These are phyloP conservation scores for Alouatta palliata DNA, from an alignment of 2,113 vertebrate species.

Conservation along the genomic window DNA sequence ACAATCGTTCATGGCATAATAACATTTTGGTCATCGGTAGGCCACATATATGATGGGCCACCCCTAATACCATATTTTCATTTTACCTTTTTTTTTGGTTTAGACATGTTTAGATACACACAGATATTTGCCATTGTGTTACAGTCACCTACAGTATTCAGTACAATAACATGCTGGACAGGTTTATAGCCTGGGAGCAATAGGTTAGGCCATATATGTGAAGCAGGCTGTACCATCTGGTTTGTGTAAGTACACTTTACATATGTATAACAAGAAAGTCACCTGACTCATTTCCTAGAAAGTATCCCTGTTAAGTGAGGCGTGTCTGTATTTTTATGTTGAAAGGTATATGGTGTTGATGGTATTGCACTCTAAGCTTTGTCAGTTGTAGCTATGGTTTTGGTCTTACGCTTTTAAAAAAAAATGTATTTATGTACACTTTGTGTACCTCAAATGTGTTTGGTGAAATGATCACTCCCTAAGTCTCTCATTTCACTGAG, in stretches of 20 bases:
- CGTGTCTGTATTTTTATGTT: not conserved
- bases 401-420: not conserved
- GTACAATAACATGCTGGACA: not conserved
- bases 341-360: not conserved
- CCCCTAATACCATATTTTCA: not conserved
- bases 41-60: not conserved
- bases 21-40: not conserved
- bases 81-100: not conserved
- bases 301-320: not conserved
- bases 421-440: not conserved
- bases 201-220: not conserved
- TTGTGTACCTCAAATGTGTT: not conserved
- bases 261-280: not conserved
- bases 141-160: not conserved
- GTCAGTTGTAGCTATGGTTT: not conserved
- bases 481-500: not conserved
- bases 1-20: not conserved
- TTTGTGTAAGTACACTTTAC: not conserved
- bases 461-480: not conserved
- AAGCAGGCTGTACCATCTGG: not conserved
- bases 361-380: not conserved
- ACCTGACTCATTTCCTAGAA: not conserved
- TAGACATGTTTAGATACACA: not conserved
- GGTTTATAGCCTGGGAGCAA: not conserved
- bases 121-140: not conserved